Evolutionary conservation across 2,888 invertebrate species (phyloP).

Genomic region (Zaprionus lineosus): DNA sequence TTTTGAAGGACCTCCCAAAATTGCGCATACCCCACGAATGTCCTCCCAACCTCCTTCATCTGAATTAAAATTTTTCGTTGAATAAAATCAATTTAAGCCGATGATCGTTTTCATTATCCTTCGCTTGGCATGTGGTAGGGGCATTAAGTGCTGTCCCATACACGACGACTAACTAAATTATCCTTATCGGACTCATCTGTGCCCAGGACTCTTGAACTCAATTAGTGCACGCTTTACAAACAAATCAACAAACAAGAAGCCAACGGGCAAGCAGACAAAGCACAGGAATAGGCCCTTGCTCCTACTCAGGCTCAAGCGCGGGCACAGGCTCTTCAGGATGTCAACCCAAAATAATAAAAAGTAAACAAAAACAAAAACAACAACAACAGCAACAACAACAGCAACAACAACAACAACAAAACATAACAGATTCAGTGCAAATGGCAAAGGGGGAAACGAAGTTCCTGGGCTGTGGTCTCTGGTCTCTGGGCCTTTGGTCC

Average conservation of each 20-base stretch:
- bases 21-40: no score
- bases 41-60: no score
- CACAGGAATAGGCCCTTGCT: conserved; percentile 12
- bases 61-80: no score
- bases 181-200: conserved; percentile 53
- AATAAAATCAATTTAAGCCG: no score
- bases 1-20: no score
- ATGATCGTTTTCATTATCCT: no score
- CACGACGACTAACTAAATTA: no score
- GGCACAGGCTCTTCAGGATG: conserved; percentile 62
- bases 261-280: conserved; percentile 3
- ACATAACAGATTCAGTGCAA: conserved; percentile 26
- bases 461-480: no score
- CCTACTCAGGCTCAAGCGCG: conserved; percentile 10
- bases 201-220: conserved; percentile 59
- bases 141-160: conserved; percentile 4
- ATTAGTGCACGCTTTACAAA: conserved; percentile 72
- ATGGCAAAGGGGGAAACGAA: conserved; percentile 11
- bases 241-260: conserved; percentile 49
- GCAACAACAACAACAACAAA: conserved; percentile 16
- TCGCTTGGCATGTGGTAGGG: no score
- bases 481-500: not conserved
- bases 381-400: not conserved
- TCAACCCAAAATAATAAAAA: conserved; percentile 40
- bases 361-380: not conserved